phyloP scores from a whole-genome alignment of 1,140 invertebrate genomes.

The Lanistes nyassanus region DNA sequence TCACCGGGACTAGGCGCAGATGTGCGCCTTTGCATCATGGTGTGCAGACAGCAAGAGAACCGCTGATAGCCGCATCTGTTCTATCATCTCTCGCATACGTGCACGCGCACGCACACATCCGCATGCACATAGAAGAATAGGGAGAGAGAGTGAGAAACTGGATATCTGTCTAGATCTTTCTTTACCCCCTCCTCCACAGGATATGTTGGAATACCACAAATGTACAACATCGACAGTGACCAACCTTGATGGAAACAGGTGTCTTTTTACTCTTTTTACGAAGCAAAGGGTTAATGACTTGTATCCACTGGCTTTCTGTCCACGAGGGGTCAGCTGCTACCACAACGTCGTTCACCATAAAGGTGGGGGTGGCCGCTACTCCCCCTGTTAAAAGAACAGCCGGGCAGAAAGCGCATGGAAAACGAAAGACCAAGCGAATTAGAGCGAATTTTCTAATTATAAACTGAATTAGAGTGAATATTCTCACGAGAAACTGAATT shows the following conservation, averaged over 20 bases:
- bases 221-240: constrained; percentile 48
- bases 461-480: background rate
- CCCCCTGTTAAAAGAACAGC: constrained; percentile 34
- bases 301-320: constrained; percentile 45
- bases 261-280: background rate
- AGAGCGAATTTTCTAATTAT: background rate
- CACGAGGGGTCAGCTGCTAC: constrained; percentile 42
- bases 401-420: background rate
- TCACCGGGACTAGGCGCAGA: too few species aligned
- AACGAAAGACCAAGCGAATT: background rate
- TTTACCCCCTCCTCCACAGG: constrained; percentile 86
- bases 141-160: too few species aligned
- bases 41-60: background rate
- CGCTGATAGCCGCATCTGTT: background rate
- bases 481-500: background rate
- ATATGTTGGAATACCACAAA: constrained; percentile 87
- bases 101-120: background rate
- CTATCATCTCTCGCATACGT: background rate
- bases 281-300: constrained; percentile 49
- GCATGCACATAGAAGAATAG: background rate
- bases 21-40: too few species aligned
- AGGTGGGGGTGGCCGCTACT: constrained; percentile 43
- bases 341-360: constrained; percentile 51
- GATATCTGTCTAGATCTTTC: constrained; percentile 80
- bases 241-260: constrained; percentile 39